Evolutionary conservation across 2,113 vertebrate genomes (phyloP).

Genomic region (Regulus satrapa): DNA sequence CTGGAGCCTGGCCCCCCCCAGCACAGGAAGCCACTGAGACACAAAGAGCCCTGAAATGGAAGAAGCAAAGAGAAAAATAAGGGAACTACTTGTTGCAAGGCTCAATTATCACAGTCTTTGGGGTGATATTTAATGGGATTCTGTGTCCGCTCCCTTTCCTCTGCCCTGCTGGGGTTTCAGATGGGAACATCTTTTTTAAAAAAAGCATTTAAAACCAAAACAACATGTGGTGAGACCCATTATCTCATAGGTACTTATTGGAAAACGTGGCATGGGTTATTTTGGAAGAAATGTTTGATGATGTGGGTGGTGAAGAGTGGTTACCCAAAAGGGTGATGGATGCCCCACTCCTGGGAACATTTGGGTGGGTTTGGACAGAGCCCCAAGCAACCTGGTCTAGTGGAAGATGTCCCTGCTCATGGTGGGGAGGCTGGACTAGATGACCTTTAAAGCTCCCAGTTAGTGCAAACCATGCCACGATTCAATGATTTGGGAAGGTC

Average conservation of each 20-base stretch:
- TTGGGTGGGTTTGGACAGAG: neutral
- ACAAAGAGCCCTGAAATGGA: slow-evolving; percentile 28
- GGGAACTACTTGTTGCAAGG: neutral
- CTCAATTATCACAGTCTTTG: neutral
- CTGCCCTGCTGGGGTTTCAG: neutral
- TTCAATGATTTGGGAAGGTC: neutral
- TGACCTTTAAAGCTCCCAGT: neutral
- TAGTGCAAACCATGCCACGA: neutral
- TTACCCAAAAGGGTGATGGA: neutral
- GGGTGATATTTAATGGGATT: neutral
- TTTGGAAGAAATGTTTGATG: neutral
- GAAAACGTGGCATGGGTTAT: neutral
- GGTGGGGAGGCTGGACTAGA: too few species aligned
- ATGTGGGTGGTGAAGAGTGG: neutral
- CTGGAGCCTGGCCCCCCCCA: neutral
- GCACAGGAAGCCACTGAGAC: slow-evolving; percentile 45
- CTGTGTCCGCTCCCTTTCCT: neutral
- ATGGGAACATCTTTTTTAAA: neutral
- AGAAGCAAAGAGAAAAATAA: neutral
- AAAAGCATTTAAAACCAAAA: neutral
- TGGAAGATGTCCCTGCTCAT: neutral
- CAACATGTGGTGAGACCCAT: neutral
- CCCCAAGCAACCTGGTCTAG: neutral
- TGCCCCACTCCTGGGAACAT: neutral
- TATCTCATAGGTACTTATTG: rapidly evolving